A percentile compares a stretch with the other conserved stretches of the same genome.
Conservation (phyloP, 1,140 invertebrate species). For the Bactericera cockerelli region DNA sequence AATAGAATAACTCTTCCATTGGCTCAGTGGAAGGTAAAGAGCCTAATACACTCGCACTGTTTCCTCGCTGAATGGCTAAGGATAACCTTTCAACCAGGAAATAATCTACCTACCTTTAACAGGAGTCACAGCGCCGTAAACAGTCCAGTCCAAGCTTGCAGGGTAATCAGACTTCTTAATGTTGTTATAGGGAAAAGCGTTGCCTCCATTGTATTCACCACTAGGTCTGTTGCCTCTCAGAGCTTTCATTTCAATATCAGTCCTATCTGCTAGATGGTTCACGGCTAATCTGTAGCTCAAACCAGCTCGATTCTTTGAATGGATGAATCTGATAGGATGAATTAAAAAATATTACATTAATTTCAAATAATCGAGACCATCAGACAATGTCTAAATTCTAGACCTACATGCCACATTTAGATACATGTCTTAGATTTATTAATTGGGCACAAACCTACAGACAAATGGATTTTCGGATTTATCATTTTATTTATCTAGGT, state of each 20-base stretch:
- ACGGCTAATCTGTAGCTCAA: constrained; percentile 56
- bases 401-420: no score
- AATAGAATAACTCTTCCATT: no score
- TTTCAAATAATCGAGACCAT: constrained; percentile 12
- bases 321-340: constrained; percentile 50
- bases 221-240: constrained; percentile 57
- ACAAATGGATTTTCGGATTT: no score
- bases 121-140: constrained; percentile 83
- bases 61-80: no score
- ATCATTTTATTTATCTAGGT: no score
- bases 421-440: no score
- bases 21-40: no score
- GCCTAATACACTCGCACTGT: no score
- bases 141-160: constrained; percentile 68
- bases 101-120: no score
- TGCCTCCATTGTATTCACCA: constrained; percentile 51
- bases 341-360: neutral
- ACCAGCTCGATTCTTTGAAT: constrained; percentile 66
- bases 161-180: constrained; percentile 35
- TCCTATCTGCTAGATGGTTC: constrained; percentile 80
- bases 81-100: no score
- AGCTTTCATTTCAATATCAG: constrained; percentile 58
- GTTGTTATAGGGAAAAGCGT: constrained; percentile 56
- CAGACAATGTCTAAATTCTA: no score
- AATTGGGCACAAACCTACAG: no score